These are phyloP conservation scores for Heterodera carotae DNA, from an alignment of 1,140 invertebrate genomes.

Conservation along the genomic window DNA sequence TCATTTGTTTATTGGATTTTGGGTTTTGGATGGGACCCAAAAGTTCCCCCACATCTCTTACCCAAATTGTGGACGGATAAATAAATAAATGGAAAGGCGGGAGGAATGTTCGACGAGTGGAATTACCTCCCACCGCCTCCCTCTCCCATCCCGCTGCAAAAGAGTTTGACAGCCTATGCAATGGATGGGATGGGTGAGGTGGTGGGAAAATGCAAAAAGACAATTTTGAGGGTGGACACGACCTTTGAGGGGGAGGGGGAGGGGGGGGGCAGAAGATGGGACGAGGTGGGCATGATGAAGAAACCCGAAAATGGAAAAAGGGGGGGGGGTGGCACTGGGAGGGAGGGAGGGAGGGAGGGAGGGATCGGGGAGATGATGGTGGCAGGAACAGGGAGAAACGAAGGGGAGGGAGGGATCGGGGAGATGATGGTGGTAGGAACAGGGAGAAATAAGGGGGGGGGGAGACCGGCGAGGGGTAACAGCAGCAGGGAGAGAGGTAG, in stretches of 20 bases:
- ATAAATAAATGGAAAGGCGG: constrained; percentile 6
- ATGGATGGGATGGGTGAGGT: not conserved
- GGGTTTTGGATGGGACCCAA: not conserved
- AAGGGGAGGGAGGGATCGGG: too few species aligned
- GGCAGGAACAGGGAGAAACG: too few species aligned
- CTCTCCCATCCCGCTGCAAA: constrained; percentile 2
- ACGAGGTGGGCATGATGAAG: not conserved
- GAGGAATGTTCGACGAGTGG: not conserved
- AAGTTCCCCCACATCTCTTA: not conserved
- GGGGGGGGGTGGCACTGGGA: too few species aligned
- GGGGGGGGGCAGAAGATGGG: not conserved
- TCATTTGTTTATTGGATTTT: constrained; percentile 11
- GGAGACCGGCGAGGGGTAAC: too few species aligned
- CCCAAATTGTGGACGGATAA: constrained; percentile 16
- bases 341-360: too few species aligned
- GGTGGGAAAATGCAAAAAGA: constrained; percentile 19
- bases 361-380: too few species aligned
- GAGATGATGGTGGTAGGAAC: too few species aligned
- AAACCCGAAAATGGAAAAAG: not conserved
- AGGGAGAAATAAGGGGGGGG: too few species aligned
- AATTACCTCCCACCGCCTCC: too few species aligned
- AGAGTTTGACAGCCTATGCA: not conserved
- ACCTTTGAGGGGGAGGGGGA: constrained; percentile 6
- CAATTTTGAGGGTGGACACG: constrained; percentile 1
- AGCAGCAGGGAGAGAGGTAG: too few species aligned